Base-by-base conservation (phyloP, 2,797 vertebrate genomes). In the Galago senegalensis region DNA sequence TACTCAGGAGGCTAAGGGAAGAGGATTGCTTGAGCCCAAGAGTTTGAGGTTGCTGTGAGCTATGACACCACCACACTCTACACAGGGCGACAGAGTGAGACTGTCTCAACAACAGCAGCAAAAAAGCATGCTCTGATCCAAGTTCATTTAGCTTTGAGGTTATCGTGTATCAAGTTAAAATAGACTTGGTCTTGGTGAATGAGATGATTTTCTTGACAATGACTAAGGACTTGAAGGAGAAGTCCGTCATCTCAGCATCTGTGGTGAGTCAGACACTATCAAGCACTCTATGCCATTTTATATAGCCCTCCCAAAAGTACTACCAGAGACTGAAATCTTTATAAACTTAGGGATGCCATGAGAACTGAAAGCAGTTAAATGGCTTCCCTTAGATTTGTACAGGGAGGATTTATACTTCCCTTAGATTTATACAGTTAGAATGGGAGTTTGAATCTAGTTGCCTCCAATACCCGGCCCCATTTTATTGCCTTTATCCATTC, bases 401-500 rank as follows among this genome's bases (percentile, higher is more conserved):
- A 46, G 10, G 46, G 46, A 46, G 10, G 46, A 46, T 46, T 46
- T 46, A 46, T 46, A 46, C 46, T 1, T 46, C 46, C 46, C 46
- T 46, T 46, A 46, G 46, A 46, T 49, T 49, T 49, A 40, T 49
- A 37, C 70, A 31, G 6, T 81, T 86, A 29, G 37, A 86, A 18
- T 31, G 14, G 46, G 37, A 83, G 29, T 92, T 88, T 82, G 43
- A 61, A 40, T 80, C 60, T 56, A 43, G 14, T 69, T 56, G 12
- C 77, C 25, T 86, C 23, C 87, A 70, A 77, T 11, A 56, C 67
- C n/a, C 43, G 70, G 37, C 56, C 65, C 79, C 27, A 76, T 93
- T 61, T 94, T 58, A 75, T 67, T 91, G 31, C 75, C 63, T 95
- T 82, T 29, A 9, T 73, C 9, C 20, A 25, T 91, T 69, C n/a